Evolutionary conservation across 2,113 vertebrate genomes (phyloP).

Genomic region (Tupaia tana): DNA sequence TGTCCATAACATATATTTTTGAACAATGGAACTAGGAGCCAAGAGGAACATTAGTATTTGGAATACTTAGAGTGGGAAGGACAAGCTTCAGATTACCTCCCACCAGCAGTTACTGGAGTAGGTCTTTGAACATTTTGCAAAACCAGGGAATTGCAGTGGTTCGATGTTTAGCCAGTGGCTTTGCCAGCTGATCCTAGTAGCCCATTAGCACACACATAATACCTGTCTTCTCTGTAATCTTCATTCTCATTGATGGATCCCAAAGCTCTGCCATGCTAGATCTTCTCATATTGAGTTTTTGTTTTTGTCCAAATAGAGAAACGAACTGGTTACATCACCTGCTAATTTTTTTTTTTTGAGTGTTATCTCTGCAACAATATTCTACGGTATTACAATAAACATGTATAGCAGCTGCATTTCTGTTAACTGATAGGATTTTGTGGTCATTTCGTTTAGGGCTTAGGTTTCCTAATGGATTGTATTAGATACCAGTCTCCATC

Average conservation of each 20-base stretch:
- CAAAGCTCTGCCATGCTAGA: conserved; percentile 88
- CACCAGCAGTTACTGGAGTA: conserved; percentile 30
- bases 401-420: conserved; percentile 92
- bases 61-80: conserved; percentile 8
- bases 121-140: conserved; percentile 52
- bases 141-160: conserved; percentile 62
- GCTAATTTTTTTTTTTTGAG: conserved; percentile 84
- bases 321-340: conserved; percentile 86
- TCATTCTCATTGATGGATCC: conserved; percentile 88
- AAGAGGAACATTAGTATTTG: conserved; percentile 47
- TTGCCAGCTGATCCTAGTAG: conserved; percentile 69
- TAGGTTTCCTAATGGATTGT: conserved; percentile 89
- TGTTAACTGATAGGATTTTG: conserved; percentile 92
- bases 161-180: conserved; percentile 74
- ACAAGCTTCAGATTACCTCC: not conserved
- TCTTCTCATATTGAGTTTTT: conserved; percentile 78
- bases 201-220: conserved; percentile 50
- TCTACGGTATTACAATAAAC: conserved; percentile 91
- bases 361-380: conserved; percentile 84
- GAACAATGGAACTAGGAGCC: conserved; percentile 16
- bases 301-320: conserved; percentile 85
- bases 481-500: conserved; percentile 82
- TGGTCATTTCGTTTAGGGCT: conserved; percentile 89
- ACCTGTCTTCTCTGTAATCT: conserved; percentile 79
- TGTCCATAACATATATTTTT: conserved; percentile 26